Conservation (phyloP, 1,140 invertebrate genomes). For the Philopotamus ludificatus region DNA sequence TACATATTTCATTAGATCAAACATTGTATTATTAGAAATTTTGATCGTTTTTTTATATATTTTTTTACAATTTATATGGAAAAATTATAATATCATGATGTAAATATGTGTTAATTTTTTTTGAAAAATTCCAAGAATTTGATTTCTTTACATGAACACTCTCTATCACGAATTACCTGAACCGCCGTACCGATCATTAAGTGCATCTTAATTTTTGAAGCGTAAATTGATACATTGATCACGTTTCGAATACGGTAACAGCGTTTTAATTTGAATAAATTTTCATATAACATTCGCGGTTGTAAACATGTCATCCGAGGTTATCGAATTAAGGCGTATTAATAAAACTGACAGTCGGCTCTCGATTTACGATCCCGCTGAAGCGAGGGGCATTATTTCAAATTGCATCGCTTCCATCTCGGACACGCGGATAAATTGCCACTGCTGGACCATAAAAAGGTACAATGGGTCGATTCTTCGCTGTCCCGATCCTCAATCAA, state of each 20-base stretch:
- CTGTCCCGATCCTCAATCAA: not conserved
- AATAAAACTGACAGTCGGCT: not conserved
- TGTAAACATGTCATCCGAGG: not conserved
- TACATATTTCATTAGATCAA: too few relatives aligned
- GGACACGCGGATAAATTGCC: not conserved
- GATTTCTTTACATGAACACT: too few relatives aligned
- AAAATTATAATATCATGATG: too few relatives aligned
- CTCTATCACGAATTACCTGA: too few relatives aligned
- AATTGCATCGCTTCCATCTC: not conserved
- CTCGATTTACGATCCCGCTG: not conserved
- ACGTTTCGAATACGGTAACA: not conserved
- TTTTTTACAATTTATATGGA: too few relatives aligned
- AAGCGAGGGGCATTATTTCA: not conserved
- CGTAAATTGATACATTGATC: not conserved
- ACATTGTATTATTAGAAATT: too few relatives aligned
- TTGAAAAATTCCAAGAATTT: too few relatives aligned
- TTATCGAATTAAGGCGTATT: not conserved
- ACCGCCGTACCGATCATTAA: too few relatives aligned
- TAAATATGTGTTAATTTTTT: too few relatives aligned
- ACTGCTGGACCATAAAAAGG: not conserved
- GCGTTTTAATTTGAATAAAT: not conserved
- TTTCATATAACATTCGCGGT: not conserved
- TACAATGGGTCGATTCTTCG: not conserved
- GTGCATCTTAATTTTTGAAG: too few relatives aligned
- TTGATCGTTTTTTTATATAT: too few relatives aligned